These are phyloP conservation scores for Aporophyla lueneburgensis DNA, from an alignment of 2,888 invertebrate species.

Conservation along the genomic window DNA sequence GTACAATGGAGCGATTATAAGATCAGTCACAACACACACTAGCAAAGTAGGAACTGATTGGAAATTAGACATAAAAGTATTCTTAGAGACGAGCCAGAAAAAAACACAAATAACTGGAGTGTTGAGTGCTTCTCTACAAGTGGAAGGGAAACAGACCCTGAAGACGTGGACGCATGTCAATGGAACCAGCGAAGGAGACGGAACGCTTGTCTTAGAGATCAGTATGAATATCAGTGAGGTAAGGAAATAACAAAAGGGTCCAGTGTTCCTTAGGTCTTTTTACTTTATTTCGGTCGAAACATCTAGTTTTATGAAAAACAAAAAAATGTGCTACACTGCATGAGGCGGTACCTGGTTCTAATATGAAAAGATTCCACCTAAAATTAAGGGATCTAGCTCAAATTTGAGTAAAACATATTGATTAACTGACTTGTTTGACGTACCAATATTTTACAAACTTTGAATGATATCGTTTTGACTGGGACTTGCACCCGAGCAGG, in stretches of 20 bases:
- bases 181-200: constrained; percentile 73
- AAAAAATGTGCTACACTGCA: not conserved
- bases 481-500: too few species aligned
- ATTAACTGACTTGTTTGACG: not conserved
- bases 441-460: not conserved
- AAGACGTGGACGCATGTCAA: constrained; percentile 73
- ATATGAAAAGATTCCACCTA: not conserved
- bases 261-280: not conserved
- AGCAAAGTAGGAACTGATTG: constrained; percentile 75
- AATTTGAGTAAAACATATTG: not conserved
- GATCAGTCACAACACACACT: constrained; percentile 90
- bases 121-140: constrained; percentile 75
- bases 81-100: constrained; percentile 77
- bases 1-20: constrained; percentile 92
- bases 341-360: not conserved
- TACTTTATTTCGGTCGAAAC: not conserved
- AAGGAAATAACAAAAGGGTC: not conserved
- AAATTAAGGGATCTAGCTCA: not conserved
- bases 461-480: not conserved
- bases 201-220: constrained; percentile 77
- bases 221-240: constrained; percentile 82
- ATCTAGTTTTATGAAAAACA: not conserved
- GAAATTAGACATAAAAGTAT: constrained; percentile 76
- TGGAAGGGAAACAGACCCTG: constrained; percentile 79
- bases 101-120: constrained; percentile 74